phyloP scores from a whole-genome alignment of 2,888 invertebrate genomes.

The Yponomeuta cagnagella region DNA sequence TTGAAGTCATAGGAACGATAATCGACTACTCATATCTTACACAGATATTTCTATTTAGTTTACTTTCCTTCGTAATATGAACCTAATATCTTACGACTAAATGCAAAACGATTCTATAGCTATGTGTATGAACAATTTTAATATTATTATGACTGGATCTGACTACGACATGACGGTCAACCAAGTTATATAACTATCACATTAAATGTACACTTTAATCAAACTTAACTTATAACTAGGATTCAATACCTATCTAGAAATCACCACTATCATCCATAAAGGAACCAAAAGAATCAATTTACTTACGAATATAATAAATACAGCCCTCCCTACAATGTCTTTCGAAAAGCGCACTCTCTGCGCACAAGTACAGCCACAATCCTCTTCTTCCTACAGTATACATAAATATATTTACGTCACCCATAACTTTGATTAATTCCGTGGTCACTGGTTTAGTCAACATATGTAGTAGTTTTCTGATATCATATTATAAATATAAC shows the following conservation, averaged over 20 bases:
- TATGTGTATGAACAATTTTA: slow-evolving; percentile 9
- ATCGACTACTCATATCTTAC: slow-evolving; percentile 28
- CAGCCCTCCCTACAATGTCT: slow-evolving; percentile 12
- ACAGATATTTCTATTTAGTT: slow-evolving; percentile 11
- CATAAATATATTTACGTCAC: background rate
- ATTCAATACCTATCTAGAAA: slow-evolving; percentile 16
- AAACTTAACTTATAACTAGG: slow-evolving; percentile 40
- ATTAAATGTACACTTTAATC: slow-evolving; percentile 43
- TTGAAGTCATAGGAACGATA: slow-evolving; percentile 63
- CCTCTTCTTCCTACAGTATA: background rate
- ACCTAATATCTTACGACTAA: slow-evolving; percentile 7
- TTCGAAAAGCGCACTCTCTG: slow-evolving; percentile 5
- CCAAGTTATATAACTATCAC: slow-evolving; percentile 65
- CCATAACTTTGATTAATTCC: background rate
- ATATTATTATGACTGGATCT: slow-evolving; percentile 75
- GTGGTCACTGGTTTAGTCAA: background rate
- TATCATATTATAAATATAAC: slow-evolving; percentile 1
- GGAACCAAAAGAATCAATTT: slow-evolving; percentile 52
- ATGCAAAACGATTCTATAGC: background rate
- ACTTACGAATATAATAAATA: slow-evolving; percentile 21
- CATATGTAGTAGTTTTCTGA: background rate
- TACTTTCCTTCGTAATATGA: slow-evolving; percentile 6
- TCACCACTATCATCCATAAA: slow-evolving; percentile 37
- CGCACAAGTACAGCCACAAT: background rate
- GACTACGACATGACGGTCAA: slow-evolving; percentile 68